phyloP scores from a whole-genome alignment of 1,140 invertebrate genomes.

The Drosophila setifemur region DNA sequence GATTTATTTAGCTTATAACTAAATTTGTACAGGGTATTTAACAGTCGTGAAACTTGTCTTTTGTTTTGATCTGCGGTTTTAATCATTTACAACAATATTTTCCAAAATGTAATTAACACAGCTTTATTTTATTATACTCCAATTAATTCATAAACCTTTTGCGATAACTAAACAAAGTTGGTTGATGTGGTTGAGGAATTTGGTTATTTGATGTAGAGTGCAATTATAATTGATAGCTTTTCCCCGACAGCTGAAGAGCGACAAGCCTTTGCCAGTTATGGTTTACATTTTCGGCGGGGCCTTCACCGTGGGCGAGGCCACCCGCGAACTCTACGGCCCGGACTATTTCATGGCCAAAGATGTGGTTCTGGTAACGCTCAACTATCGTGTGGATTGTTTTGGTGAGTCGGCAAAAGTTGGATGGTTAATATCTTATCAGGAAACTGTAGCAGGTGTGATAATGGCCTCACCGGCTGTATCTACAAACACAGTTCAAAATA shows the following conservation, averaged over 20 bases:
- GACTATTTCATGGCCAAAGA: constrained; percentile 86
- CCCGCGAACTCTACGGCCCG: constrained; percentile 83
- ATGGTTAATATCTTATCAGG: constrained; percentile 10
- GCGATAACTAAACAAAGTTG: no score
- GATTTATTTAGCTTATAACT: no score
- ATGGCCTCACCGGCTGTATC: neutral
- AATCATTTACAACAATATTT: no score
- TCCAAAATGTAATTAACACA: no score
- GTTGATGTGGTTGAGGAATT: no score
- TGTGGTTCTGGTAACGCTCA: constrained; percentile 87
- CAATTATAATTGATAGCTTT: constrained; percentile 11
- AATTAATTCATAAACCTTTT: no score
- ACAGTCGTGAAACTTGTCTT: no score
- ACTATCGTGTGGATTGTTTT: constrained; percentile 87
- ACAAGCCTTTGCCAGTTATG: constrained; percentile 85
- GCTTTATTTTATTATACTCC: no score
- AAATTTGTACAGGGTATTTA: no score
- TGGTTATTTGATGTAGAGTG: no score
- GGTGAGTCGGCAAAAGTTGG: constrained; percentile 66
- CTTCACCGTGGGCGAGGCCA: constrained; percentile 84
- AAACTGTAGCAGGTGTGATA: neutral
- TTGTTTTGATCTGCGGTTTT: no score
- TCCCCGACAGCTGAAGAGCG: constrained; percentile 18
- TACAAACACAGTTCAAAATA: neutral
- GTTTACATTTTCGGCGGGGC: constrained; percentile 89